Conservation (phyloP, 2,113 vertebrate species). For the Rhinichthys klamathensis region DNA sequence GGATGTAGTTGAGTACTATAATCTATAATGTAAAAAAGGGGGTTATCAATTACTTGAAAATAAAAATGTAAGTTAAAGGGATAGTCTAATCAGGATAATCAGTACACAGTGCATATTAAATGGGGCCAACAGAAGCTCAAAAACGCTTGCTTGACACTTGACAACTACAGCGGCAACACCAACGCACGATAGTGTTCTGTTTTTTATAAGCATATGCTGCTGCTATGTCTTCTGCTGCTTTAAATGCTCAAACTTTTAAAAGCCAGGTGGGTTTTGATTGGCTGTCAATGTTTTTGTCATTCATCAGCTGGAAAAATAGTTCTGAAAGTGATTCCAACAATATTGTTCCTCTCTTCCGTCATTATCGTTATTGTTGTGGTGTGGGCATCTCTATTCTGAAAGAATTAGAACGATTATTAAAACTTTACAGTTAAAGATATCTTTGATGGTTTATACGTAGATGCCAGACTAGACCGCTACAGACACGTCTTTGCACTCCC, state of each 20-base stretch:
- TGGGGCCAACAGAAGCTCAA: background rate
- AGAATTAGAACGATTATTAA: background rate
- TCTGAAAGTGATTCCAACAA: background rate
- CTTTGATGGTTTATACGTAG: too few species aligned
- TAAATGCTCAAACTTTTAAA: background rate
- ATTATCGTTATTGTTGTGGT: background rate
- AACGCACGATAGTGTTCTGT: background rate
- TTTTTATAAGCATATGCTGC: background rate
- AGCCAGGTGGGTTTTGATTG: background rate
- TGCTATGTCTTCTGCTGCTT: background rate
- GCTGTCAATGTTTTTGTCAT: background rate
- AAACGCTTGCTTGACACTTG: background rate
- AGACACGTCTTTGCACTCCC: too few species aligned
- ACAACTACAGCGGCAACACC: background rate
- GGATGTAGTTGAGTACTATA: background rate
- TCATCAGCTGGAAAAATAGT: background rate
- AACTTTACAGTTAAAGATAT: background rate
- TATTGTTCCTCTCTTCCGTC: background rate
- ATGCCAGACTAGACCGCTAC: too few species aligned
- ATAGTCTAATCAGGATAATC: too few species aligned
- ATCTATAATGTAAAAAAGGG: background rate
- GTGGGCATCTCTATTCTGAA: background rate
- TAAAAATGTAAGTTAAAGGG: background rate
- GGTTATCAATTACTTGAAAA: background rate
- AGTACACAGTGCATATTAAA: background rate